Conservation (phyloP, 2,797 vertebrate genomes). For the Pangasius mekongensis region DNA sequence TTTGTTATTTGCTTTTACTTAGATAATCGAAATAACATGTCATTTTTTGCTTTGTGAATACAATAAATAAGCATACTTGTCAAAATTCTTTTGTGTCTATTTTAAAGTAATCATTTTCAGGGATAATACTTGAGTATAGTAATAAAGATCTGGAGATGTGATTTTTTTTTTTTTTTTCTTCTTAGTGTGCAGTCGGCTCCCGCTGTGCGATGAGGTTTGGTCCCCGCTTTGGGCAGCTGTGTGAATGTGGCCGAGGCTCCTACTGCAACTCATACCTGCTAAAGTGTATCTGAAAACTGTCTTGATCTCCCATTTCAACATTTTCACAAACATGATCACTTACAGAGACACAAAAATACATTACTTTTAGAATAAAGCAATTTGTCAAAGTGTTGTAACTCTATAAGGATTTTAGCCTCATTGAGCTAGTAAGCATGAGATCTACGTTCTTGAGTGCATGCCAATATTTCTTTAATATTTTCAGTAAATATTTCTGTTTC, state of each 20-base stretch:
- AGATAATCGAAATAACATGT: neutral
- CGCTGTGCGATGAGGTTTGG: conserved; percentile 80
- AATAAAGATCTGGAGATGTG: neutral
- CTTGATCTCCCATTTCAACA: neutral
- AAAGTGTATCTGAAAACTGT: conserved; percentile 74
- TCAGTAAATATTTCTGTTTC: neutral
- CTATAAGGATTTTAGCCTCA: neutral
- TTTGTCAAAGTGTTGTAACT: neutral
- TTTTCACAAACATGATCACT: neutral
- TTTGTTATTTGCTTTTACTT: neutral
- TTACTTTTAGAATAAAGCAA: neutral
- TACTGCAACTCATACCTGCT: conserved; percentile 83
- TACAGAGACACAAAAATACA: neutral
- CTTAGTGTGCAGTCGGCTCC: conserved; percentile 76
- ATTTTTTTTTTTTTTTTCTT: neutral
- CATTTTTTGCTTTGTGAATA: neutral
- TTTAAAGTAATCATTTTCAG: neutral
- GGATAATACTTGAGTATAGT: neutral
- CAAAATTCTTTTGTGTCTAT: neutral
- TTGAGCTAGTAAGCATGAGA: conserved; percentile 11
- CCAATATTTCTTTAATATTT: neutral
- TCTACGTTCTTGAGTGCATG: no score
- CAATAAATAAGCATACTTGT: neutral
- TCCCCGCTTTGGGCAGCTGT: conserved; percentile 79
- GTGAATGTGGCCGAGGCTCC: conserved; percentile 75